phyloP scores from a whole-genome alignment of 2,113 vertebrate genomes.

The Empidonax alnorum region DNA sequence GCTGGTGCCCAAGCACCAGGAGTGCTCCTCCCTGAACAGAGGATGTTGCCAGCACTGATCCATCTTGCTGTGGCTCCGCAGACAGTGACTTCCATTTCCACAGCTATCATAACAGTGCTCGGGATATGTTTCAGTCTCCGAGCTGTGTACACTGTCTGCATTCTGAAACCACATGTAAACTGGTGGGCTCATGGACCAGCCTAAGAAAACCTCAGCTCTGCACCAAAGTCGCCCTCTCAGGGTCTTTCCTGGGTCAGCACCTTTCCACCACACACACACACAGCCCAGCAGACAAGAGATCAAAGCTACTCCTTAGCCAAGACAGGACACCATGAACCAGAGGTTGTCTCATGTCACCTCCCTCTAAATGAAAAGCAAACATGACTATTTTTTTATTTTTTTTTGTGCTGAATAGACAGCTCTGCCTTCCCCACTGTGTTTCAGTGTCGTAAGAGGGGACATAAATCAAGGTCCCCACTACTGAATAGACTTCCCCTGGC shows the following conservation, averaged over 20 bases:
- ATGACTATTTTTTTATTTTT: neutral
- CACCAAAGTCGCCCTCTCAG: neutral
- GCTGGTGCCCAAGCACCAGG: neutral
- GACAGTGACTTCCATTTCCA: neutral
- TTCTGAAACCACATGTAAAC: conserved; percentile 29
- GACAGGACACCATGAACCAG: neutral
- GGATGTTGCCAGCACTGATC: neutral
- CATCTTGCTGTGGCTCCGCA: neutral
- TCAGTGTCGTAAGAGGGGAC: neutral
- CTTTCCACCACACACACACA: neutral
- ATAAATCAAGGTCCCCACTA: neutral
- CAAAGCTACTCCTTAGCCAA: neutral
- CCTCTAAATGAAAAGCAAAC: neutral
- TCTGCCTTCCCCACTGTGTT: neutral
- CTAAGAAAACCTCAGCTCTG: conserved; percentile 18
- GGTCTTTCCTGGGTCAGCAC: neutral
- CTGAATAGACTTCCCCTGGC: neutral
- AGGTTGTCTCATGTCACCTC: neutral
- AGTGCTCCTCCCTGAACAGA: neutral
- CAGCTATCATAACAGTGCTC: neutral
- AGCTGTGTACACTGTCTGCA: neutral
- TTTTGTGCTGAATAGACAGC: neutral
- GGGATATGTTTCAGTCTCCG: neutral
- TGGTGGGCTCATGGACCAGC: neutral
- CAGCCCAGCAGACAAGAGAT: neutral